A percentile compares a stretch with the other conserved stretches of the same genome.
These are phyloP conservation scores for Tachystola acroxantha DNA, from an alignment of 2,888 invertebrate species.

Conservation along the genomic window DNA sequence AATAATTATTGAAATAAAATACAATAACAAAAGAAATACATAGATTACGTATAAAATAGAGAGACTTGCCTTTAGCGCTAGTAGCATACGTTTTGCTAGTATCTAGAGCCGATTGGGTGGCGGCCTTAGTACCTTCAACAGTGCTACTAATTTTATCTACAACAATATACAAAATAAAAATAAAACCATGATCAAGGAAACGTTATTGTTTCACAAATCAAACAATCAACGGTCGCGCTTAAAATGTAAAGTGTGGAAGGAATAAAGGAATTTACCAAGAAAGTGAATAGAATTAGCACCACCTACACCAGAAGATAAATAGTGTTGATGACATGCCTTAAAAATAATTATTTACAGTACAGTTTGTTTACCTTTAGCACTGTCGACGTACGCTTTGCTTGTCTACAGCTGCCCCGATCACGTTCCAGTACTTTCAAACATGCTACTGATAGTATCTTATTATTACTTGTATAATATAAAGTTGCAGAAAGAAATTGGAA, in stretches of 20 bases:
- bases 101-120: slow-evolving; percentile 40
- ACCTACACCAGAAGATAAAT: slow-evolving; percentile 8
- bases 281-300: slow-evolving; percentile 11
- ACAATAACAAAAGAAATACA: too few species aligned
- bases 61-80: slow-evolving; percentile 41
- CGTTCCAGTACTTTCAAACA: slow-evolving; percentile 40
- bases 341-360: slow-evolving; percentile 9
- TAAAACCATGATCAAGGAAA: neutral
- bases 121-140: slow-evolving; percentile 40
- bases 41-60: too few species aligned
- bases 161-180: slow-evolving; percentile 9
- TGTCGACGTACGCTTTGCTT: slow-evolving; percentile 39
- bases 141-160: slow-evolving; percentile 18
- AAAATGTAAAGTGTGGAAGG: neutral
- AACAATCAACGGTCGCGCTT: neutral
- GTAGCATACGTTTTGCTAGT: slow-evolving; percentile 41
- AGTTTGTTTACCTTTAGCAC: slow-evolving; percentile 41
- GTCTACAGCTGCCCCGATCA: slow-evolving; percentile 39
- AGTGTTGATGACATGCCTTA: slow-evolving; percentile 7
- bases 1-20: too few species aligned
- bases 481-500: neutral
- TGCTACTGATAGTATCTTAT: slow-evolving; percentile 45
- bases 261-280: slow-evolving; percentile 1
- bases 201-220: neutral
- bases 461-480: slow-evolving; percentile 15